Evolutionary conservation across 1,140 invertebrate species (phyloP).

Genomic region (Drosophila oshimai): DNA sequence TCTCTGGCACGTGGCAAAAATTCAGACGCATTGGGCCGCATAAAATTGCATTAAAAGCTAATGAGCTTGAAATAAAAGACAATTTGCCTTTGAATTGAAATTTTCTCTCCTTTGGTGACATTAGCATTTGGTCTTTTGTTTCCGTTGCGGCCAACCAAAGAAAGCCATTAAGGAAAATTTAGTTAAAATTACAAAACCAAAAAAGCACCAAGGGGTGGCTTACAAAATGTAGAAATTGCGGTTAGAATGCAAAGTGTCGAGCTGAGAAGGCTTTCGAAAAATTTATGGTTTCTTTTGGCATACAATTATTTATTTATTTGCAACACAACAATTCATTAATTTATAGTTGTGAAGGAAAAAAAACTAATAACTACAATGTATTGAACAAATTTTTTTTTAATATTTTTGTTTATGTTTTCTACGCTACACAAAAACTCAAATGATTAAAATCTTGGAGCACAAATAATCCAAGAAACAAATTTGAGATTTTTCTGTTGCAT

Average conservation of each 20-base stretch:
- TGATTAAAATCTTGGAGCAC: too few relatives aligned
- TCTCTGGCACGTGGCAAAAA: conserved; percentile 65
- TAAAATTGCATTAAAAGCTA: conserved; percentile 79
- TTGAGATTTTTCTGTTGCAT: background rate
- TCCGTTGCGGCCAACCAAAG: conserved; percentile 16
- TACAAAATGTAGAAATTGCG: conserved; percentile 13
- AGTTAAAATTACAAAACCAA: conserved; percentile 20
- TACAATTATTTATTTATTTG: background rate
- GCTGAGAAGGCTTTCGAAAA: background rate
- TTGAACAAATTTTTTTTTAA: too few relatives aligned
- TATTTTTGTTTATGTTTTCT: too few relatives aligned
- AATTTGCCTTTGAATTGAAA: conserved; percentile 71
- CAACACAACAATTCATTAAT: too few relatives aligned
- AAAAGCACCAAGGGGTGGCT: conserved; percentile 8
- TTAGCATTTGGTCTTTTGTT: conserved; percentile 23
- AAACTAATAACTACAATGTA: too few relatives aligned
- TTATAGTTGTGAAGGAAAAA: too few relatives aligned
- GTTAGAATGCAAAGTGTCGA: conserved; percentile 10
- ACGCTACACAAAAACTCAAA: too few relatives aligned
- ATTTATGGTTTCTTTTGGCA: background rate
- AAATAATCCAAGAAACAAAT: background rate
- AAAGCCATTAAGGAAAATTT: conserved; percentile 57
- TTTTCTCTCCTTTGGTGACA: conserved; percentile 24
- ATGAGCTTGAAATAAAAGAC: conserved; percentile 79
- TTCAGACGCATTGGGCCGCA: conserved; percentile 72